These are phyloP conservation scores for Pipistrellus nathusii DNA, from an alignment of 2,797 vertebrate species.

Conservation along the genomic window DNA sequence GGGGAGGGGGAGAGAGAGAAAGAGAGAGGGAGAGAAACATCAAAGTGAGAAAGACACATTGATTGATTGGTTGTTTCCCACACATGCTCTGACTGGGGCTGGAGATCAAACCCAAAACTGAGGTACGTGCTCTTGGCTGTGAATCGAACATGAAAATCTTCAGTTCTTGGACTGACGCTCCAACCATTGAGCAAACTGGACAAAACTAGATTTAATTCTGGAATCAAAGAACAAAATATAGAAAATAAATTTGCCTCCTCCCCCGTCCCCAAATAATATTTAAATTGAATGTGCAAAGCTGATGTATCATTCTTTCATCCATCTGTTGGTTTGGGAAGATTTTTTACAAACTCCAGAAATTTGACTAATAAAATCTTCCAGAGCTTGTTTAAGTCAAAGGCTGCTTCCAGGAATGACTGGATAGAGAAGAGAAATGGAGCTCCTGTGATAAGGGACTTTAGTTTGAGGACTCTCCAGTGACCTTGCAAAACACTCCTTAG, in stretches of 20 bases:
- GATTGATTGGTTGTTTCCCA: not conserved
- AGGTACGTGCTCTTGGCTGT: not conserved
- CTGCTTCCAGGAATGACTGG: not conserved
- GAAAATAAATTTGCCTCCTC: not conserved
- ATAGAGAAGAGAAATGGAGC: not conserved
- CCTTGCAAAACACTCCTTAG: not conserved
- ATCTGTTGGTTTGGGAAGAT: not conserved
- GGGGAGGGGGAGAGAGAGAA: no score
- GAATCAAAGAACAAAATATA: not conserved
- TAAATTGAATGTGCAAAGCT: conserved; percentile 25
- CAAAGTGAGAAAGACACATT: not conserved
- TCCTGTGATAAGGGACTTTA: not conserved
- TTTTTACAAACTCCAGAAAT: conserved; percentile 40
- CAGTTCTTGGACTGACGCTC: not conserved
- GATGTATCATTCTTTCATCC: not conserved
- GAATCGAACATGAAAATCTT: not conserved
- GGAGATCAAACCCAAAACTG: not conserved
- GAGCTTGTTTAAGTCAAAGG: not conserved
- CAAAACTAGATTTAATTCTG: not conserved
- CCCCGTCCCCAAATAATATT: not conserved
- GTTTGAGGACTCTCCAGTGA: not conserved
- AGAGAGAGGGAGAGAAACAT: not conserved
- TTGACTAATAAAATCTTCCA: conserved; percentile 18
- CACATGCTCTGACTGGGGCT: not conserved
- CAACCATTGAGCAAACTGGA: not conserved